Conservation (phyloP, 2,797 vertebrate species). For the Eulemur coronatus region DNA sequence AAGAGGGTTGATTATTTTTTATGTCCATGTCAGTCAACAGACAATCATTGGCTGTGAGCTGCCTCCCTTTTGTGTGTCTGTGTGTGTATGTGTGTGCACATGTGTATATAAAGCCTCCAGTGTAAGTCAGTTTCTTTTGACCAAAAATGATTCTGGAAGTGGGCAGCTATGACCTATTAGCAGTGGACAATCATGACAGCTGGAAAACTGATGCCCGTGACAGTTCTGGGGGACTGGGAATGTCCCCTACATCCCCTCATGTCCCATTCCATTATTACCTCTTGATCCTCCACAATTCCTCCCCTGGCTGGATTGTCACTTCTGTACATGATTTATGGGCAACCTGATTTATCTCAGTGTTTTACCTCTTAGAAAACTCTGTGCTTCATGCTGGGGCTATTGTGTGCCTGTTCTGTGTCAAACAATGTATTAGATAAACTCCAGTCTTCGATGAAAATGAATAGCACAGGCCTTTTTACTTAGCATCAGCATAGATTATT, state of each 20-base stretch:
- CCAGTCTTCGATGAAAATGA: constrained; percentile 57
- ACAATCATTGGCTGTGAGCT: not conserved
- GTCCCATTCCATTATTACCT: not conserved
- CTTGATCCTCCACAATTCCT: not conserved
- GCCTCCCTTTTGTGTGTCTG: not conserved
- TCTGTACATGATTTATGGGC: constrained; percentile 30
- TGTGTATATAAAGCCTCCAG: not conserved
- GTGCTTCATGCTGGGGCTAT: not conserved
- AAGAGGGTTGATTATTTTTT: not conserved
- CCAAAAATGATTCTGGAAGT: not conserved
- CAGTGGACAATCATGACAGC: not conserved
- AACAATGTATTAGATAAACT: constrained; percentile 56
- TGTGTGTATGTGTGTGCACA: not conserved
- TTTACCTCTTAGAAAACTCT: constrained; percentile 55
- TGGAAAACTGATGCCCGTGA: not conserved
- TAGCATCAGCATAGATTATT: constrained; percentile 32
- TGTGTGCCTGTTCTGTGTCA: constrained; percentile 53
- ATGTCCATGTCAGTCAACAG: not conserved
- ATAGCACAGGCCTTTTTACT: constrained; percentile 54
- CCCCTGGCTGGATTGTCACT: constrained; percentile 38
- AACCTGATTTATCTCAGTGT: constrained; percentile 51
- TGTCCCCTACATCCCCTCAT: not conserved
- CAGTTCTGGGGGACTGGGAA: not conserved
- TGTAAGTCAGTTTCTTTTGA: not conserved
- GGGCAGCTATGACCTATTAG: not conserved